phyloP scores from a whole-genome alignment of 2,888 invertebrate species.

The Agrochola macilenta region DNA sequence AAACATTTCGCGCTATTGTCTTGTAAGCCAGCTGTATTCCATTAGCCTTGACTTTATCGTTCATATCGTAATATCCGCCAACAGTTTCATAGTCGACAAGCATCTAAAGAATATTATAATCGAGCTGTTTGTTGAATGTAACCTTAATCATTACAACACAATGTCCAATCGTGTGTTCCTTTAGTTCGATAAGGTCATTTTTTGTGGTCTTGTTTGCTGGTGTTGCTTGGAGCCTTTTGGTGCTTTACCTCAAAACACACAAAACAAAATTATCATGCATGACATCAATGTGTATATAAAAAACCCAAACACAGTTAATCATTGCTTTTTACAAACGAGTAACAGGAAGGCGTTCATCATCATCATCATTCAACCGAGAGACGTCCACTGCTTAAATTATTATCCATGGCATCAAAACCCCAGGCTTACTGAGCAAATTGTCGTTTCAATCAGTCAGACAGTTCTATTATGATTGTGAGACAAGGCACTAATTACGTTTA shows the following conservation, averaged over 20 bases:
- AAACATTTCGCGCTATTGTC: constrained; percentile 35
- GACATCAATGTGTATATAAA: background rate
- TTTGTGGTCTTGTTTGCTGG: constrained; percentile 37
- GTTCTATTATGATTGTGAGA: constrained; percentile 48
- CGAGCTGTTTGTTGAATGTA: constrained; percentile 34
- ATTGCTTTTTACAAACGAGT: background rate
- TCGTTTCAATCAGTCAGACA: constrained; percentile 14
- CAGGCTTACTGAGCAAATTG: constrained; percentile 3
- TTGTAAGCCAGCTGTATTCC: constrained; percentile 44
- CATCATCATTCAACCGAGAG: background rate
- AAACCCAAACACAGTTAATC: background rate
- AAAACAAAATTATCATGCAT: background rate
- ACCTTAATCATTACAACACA: constrained; percentile 49
- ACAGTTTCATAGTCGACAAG: constrained; percentile 37
- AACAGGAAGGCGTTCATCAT: background rate
- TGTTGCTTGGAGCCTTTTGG: background rate
- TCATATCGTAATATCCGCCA: constrained; percentile 34
- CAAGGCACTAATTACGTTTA: constrained; percentile 70
- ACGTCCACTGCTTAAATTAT: background rate
- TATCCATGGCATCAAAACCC: background rate
- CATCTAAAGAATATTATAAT: constrained; percentile 38
- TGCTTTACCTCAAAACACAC: constrained; percentile 12
- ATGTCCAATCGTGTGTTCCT: constrained; percentile 48
- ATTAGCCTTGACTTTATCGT: constrained; percentile 63
- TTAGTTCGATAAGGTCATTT: constrained; percentile 48